Evolutionary conservation across 2,888 invertebrate genomes (phyloP), one percentile per base, ranked within the genome.

Genomic region (Fragum fragum): DNA sequence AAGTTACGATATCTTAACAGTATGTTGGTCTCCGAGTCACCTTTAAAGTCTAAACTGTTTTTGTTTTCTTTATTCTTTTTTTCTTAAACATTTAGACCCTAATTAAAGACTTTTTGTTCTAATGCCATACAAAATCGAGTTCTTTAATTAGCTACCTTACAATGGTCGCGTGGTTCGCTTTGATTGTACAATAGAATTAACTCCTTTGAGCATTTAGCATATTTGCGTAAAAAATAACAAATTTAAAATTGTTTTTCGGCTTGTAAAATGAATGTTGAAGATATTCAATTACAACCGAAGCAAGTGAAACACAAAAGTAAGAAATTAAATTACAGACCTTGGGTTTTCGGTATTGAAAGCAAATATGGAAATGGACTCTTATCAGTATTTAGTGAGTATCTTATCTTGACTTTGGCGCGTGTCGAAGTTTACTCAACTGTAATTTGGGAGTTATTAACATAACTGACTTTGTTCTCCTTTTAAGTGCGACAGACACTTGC

Each of bases 211-310:
- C 36, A 70, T 73, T 73, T 21, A 26, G 71, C 81, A 76, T 81
- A 71, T 73, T 61, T 76, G 23, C 18, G 42, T 68, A 68, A 53
- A 53, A n/a, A 73, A 72, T 69, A 73, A 76, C 76, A 80, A 75
- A 42, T 76, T 68, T 72, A 66, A 66, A 66, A 47, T 47, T 42
- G 26, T 26, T 66, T 47, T 66, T 66, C 39, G 66, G 21, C 16
- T 9, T 11, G 66, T n/a, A 42, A 66, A 66, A 66, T n/a, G 18
- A 42, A n/a, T 66, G 42, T 53, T 76, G 76, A 66, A 36, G 80
- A 83, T 83, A 85, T 85, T 85, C 85, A 85, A 85, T 85, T 85
- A 83, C 85, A 80, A 26, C 23, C 18, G 36, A 26, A 59, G 53
- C 55, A 71, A 55, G 76, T 79, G 70, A 85, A 81, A 78, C 70